Conservation (phyloP, 2,797 vertebrate species). For the Rhinella marina region DNA sequence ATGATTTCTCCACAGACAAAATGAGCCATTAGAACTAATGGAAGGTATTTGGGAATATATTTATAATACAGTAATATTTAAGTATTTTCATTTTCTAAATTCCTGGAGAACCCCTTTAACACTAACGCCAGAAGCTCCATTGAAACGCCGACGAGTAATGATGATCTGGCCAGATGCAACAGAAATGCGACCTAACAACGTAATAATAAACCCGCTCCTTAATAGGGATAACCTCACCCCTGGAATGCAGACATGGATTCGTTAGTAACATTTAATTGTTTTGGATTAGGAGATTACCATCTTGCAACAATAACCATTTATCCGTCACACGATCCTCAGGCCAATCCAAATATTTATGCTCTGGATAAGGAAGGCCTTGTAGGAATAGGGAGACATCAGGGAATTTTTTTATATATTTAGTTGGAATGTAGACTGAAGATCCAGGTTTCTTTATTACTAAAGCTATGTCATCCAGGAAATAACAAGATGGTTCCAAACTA, state of each 20-base stretch:
- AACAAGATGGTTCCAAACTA: neutral
- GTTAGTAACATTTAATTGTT: conserved; percentile 39
- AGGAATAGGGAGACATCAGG: conserved; percentile 19
- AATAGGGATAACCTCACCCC: conserved; percentile 19
- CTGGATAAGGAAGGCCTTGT: conserved; percentile 1
- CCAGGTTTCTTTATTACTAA: neutral
- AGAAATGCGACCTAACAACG: conserved; percentile 1
- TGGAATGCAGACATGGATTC: conserved; percentile 53
- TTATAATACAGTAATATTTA: too few relatives aligned
- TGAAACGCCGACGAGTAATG: conserved; percentile 19
- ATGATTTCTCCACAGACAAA: too few relatives aligned
- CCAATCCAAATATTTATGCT: conserved; percentile 44
- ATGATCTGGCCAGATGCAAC: neutral
- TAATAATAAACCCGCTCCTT: conserved; percentile 27
- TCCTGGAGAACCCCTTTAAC: neutral
- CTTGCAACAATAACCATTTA: conserved; percentile 47
- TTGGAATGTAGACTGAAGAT: neutral
- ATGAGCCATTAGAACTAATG: too few relatives aligned
- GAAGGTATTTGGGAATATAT: too few relatives aligned
- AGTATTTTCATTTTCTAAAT: too few relatives aligned
- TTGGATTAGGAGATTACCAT: conserved; percentile 42
- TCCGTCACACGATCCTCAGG: conserved; percentile 7
- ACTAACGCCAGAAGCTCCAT: neutral
- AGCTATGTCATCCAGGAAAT: neutral
- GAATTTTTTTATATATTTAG: neutral